Base-by-base conservation (phyloP, 2,113 vertebrate species). In the Anarhynchus alexandrinus region DNA sequence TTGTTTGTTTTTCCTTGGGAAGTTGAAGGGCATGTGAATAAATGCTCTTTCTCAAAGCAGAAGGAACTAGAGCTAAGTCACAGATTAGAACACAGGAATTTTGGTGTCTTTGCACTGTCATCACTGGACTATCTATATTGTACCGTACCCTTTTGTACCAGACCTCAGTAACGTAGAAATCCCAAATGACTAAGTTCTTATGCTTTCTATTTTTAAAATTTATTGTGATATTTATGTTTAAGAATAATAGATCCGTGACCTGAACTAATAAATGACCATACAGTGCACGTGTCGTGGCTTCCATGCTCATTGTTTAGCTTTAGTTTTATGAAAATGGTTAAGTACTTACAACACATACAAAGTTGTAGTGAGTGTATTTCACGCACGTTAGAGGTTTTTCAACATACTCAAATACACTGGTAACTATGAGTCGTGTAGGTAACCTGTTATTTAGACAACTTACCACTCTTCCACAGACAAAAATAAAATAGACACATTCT, bases 21-120 rank as follows among this genome's bases (percentile, higher is more conserved):
- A 70, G 22, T 29, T 57, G 83, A 94, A 94, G 70, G 70, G 49
- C 45, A 22, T 61, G 43, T 82, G 43, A 89, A 64, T 91, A 58
- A 93, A 89, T 62, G 38, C 29, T 34, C 23, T n/a, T 90, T 69
- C 59, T 91, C 15, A 38, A 43, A 79, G 77, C 80, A 84, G 57
- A 15, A 83, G 52, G 59, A 76, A 21, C 52, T 51, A 52, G 54
- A 73, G 92, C 7, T 32, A 64, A 92, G 26, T 74, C 70, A 58
- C 47, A 77, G 80, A 73, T 89, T 2, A 72, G 81, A 82, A 58
- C 52, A 21, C 18, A 38, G 66, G 45, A 65, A 70, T 86, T 74
- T 19, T 55, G 79, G 23, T 93, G 23, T 79, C 65, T 83, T 90
- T 21, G 10, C 36, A 6, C 51, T 93, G 42, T 67, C n/a, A 36